These are phyloP conservation scores for Tetragonula clypearis DNA, from an alignment of 1,140 invertebrate genomes.

Conservation along the genomic window DNA sequence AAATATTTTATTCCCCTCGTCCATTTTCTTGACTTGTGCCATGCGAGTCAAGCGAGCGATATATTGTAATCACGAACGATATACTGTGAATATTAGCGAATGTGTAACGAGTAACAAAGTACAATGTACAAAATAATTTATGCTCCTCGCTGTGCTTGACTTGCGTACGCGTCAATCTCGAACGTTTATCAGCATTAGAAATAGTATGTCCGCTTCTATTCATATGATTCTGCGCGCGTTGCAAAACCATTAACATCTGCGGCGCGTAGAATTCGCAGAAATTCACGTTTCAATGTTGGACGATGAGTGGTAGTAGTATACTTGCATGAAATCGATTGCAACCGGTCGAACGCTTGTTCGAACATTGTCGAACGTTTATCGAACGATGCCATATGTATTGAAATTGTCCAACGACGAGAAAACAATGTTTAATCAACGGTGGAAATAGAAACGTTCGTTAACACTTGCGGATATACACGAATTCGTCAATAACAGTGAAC, in stretches of 20 bases:
- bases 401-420: not conserved
- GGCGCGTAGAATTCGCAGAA: not conserved
- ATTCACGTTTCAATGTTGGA: not conserved
- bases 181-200: not conserved
- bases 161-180: not conserved
- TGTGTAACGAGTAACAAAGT: not conserved
- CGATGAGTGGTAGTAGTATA: not conserved
- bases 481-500: too few relatives aligned
- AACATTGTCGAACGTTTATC: not conserved
- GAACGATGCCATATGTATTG: too few relatives aligned
- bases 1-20: too few relatives aligned
- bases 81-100: not conserved
- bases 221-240: conserved; percentile 13
- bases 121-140: not conserved
- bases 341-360: not conserved
- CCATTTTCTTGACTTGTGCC: not conserved
- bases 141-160: too few relatives aligned
- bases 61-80: not conserved
- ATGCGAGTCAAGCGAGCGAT: not conserved
- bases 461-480: too few relatives aligned
- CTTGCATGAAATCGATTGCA: not conserved
- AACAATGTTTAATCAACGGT: not conserved
- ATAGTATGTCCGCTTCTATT: conserved; percentile 11
- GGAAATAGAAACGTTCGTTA: too few relatives aligned
- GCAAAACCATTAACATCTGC: not conserved